Evolutionary conservation across 2,113 vertebrate genomes (phyloP), one percentile per base, ranked within the genome.

Genomic region (Pardalotus punctatus): DNA sequence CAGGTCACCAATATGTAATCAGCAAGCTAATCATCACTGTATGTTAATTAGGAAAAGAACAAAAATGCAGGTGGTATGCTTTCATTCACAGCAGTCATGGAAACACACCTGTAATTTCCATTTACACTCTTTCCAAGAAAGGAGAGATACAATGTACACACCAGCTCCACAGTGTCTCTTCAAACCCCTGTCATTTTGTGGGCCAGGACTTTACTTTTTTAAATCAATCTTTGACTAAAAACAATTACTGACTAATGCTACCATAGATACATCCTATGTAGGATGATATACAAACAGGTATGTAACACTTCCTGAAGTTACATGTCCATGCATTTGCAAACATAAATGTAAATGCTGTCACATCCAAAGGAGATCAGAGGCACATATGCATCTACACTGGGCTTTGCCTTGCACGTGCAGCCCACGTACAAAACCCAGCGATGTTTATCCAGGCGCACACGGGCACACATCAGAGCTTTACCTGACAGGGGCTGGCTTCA

Each of bases 361-460:
- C 33, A 43, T 25, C 10, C 51, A 47, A 43, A 45, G 0, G 1
- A 88, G 40, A 78, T 28, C 35, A 83, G 62, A 73, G 21, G 33
- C 31, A 40, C 3, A 22, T 35, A 17, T 4, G 8, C 45, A 54
- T 8, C 31, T 77, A 24, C 19, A 33, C 2, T 0, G 1, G 38
- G 33, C 38, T 74, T 74, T 43, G 28, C 53, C 81, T 62, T 48
- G 19, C 7, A 0, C 7, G 3, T 48, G 47, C 14, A 58, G 74
- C 9, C 27, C 43, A 53, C 1, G 4, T 8, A n/a, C 7, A 24
- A 57, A 74, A 28, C 17, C 5, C 50, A 82, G 23, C 1, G 2
- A 25, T 12, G 27, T 43, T 67, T 22, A 58, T 24, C 33, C 36
- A 72, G 57, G 19, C 0, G 0, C 7, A 5, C 4, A 40, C 0